Evolutionary conservation across 2,797 vertebrate genomes (phyloP).

Genomic region (Megaceryle alcyon): DNA sequence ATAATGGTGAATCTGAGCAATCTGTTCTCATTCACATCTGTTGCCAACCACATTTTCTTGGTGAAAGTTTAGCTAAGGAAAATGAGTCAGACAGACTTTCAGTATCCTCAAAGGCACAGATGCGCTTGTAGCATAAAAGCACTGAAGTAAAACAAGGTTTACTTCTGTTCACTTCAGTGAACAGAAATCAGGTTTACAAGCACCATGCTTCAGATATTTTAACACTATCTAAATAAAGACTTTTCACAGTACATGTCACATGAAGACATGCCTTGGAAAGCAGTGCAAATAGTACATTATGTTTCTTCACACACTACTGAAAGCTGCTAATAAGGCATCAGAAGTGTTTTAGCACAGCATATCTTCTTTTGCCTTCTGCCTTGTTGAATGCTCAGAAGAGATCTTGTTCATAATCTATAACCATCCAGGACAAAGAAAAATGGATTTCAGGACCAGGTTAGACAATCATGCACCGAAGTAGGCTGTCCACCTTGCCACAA

Average conservation of each 20-base stretch:
- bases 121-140: conserved; percentile 10
- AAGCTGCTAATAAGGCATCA: conserved; percentile 37
- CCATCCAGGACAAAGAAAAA: neutral
- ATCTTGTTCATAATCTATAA: neutral
- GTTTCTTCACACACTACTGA: conserved; percentile 25
- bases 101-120: neutral
- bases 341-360: neutral
- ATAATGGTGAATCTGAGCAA: neutral
- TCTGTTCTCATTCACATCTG: neutral
- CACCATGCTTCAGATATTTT: conserved; percentile 27
- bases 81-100: neutral
- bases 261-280: neutral
- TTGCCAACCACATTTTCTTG: neutral
- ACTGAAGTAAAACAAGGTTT: neutral
- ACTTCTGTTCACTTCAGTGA: conserved; percentile 28
- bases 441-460: neutral
- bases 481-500: neutral
- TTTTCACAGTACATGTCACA: conserved; percentile 45
- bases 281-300: conserved; percentile 8
- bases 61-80: conserved; percentile 18
- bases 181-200: conserved; percentile 39
- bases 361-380: neutral
- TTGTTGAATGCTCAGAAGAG: neutral
- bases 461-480: neutral
- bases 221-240: conserved; percentile 44